Evolutionary conservation across 2,797 vertebrate species (phyloP).

Genomic region (Hirundo rustica): DNA sequence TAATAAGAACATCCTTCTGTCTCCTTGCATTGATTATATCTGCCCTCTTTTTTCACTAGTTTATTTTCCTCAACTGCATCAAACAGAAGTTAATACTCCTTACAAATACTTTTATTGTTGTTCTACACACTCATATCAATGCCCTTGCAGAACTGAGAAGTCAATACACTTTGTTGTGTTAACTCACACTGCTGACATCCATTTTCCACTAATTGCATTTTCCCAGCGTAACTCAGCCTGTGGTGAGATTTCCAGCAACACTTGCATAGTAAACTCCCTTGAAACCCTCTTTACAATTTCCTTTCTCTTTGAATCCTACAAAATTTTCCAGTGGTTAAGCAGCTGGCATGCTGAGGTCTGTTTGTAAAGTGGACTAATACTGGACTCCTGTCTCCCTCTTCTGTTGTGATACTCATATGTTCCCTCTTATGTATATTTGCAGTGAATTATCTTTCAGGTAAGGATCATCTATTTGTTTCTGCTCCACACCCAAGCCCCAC

Average conservation of each 20-base stretch:
- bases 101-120: neutral
- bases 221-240: neutral
- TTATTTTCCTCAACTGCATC: neutral
- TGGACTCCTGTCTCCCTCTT: slow-evolving; percentile 3
- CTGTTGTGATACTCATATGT: neutral
- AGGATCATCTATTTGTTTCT: neutral
- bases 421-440: neutral
- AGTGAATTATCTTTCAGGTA: neutral
- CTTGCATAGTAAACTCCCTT: neutral
- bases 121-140: neutral
- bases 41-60: neutral
- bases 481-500: neutral
- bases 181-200: neutral
- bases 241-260: neutral
- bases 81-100: neutral
- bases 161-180: neutral
- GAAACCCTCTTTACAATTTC: neutral
- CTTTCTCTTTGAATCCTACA: neutral
- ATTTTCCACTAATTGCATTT: neutral
- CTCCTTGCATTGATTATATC: neutral
- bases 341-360: neutral
- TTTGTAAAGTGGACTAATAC: neutral
- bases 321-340: neutral
- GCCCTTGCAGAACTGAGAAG: neutral
- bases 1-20: neutral